phyloP scores from a whole-genome alignment of 2,113 vertebrate genomes.

The Xenotilapia leptura region DNA sequence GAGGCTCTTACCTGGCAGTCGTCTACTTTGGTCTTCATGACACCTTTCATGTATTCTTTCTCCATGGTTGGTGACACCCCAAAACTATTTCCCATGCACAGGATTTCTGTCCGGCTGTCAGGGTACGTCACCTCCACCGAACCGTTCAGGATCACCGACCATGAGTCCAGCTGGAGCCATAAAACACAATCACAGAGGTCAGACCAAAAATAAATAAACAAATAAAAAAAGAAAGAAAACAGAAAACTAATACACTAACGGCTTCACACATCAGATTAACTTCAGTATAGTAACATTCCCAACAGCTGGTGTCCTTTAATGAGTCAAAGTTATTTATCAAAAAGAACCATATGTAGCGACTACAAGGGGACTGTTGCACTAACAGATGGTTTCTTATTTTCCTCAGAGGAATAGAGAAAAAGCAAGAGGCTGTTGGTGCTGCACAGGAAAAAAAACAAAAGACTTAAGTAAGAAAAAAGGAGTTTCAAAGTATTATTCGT shows the following conservation, averaged over 20 bases:
- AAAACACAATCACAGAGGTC: not conserved
- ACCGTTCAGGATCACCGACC: constrained; percentile 98
- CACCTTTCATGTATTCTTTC: constrained; percentile 97
- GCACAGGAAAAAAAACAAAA: not conserved
- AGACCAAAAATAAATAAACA: not conserved
- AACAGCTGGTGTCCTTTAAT: constrained; percentile 35
- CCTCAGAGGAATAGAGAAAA: not conserved
- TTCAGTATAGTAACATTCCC: not conserved
- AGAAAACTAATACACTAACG: not conserved
- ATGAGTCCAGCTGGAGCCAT: constrained; percentile 86
- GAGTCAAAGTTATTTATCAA: constrained; percentile 24
- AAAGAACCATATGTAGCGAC: not conserved
- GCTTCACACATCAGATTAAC: not conserved
- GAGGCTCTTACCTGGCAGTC: constrained; percentile 89
- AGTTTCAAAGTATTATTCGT: not conserved
- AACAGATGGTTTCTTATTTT: constrained; percentile 29
- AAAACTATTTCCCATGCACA: constrained; percentile 99
- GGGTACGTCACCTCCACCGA: constrained; percentile 95
- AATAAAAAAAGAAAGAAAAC: too few species aligned
- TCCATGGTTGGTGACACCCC: constrained; percentile 97
- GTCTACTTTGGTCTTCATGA: constrained; percentile 99
- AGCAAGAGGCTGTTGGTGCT: not conserved
- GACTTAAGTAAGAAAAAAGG: not conserved
- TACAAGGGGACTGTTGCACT: not conserved
- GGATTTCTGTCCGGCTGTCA: constrained; percentile 87